These are phyloP conservation scores for Drosophila nr. perissopoda DNA, from an alignment of 2,888 invertebrate genomes.

Conservation along the genomic window DNA sequence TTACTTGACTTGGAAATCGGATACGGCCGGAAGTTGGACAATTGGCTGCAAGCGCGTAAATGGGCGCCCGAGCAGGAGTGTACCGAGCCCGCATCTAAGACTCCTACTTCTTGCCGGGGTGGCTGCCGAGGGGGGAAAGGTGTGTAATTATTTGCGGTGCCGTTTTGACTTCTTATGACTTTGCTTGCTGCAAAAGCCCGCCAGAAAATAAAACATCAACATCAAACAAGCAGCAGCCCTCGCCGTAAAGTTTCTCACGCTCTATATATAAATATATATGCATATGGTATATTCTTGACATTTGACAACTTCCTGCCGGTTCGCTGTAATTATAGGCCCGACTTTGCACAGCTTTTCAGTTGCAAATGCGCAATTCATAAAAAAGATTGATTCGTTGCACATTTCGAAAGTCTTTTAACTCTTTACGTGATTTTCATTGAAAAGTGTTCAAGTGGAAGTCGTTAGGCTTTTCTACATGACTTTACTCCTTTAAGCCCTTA, in stretches of 20 bases:
- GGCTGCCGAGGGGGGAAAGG: conserved; percentile 41
- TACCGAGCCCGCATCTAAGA: conserved; percentile 31
- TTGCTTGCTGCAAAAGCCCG: conserved; percentile 62
- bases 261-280: conserved; percentile 24
- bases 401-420: conserved; percentile 55
- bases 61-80: conserved; percentile 48
- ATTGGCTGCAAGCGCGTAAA: conserved; percentile 68
- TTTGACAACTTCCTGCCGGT: conserved; percentile 67
- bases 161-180: conserved; percentile 66
- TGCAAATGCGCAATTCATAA: conserved; percentile 69
- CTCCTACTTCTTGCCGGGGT: conserved; percentile 53
- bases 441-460: conserved; percentile 81
- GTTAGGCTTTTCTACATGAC: conserved; percentile 72
- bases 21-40: conserved; percentile 75
- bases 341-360: conserved; percentile 55
- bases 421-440: conserved; percentile 66
- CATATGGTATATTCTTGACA: conserved; percentile 38
- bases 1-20: conserved; percentile 74
- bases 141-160: conserved; percentile 73
- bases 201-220: conserved; percentile 52
- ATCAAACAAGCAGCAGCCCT: conserved; percentile 27
- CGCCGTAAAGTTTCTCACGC: conserved; percentile 67
- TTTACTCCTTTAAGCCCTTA: conserved; percentile 48
- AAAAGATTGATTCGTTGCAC: conserved; percentile 60
- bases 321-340: conserved; percentile 57